Percentiles rank a stretch among this genome's conserved stretches.
phyloP scores from a whole-genome alignment of 2,888 invertebrate genomes.

The Tolmerus cingulatus region DNA sequence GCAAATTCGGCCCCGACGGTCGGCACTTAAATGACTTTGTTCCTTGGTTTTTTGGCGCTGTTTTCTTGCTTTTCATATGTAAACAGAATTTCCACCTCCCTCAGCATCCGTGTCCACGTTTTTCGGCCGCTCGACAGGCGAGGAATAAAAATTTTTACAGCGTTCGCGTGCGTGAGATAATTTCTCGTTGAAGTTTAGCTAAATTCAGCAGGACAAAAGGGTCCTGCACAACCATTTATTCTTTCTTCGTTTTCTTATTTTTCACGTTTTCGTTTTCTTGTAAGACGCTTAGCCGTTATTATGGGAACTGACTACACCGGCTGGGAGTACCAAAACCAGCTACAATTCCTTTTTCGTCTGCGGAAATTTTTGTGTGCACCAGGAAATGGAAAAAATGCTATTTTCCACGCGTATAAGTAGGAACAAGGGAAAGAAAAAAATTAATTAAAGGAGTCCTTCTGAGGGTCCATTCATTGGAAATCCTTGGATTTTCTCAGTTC shows the following conservation, averaged over 20 bases:
- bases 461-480: slow-evolving; percentile 1
- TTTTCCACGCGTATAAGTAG: background rate
- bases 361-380: slow-evolving; percentile 1
- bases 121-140: background rate
- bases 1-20: slow-evolving; percentile 12
- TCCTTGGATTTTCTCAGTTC: background rate
- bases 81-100: background rate
- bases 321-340: background rate
- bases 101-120: background rate
- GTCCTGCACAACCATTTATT: background rate
- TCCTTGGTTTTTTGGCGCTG: background rate
- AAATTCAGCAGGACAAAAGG: background rate
- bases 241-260: background rate
- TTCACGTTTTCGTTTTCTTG: background rate
- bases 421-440: background rate
- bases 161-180: slow-evolving; percentile 20
- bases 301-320: background rate
- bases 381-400: background rate
- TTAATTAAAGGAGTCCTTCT: slow-evolving; percentile 2
- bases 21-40: slow-evolving; percentile 5
- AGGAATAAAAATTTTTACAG: background rate
- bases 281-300: background rate
- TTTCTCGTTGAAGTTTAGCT: background rate
- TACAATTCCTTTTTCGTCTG: background rate
- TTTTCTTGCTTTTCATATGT: slow-evolving; percentile 5